These are phyloP conservation scores for Phortica magna DNA, from an alignment of 2,888 invertebrate genomes.

Conservation along the genomic window DNA sequence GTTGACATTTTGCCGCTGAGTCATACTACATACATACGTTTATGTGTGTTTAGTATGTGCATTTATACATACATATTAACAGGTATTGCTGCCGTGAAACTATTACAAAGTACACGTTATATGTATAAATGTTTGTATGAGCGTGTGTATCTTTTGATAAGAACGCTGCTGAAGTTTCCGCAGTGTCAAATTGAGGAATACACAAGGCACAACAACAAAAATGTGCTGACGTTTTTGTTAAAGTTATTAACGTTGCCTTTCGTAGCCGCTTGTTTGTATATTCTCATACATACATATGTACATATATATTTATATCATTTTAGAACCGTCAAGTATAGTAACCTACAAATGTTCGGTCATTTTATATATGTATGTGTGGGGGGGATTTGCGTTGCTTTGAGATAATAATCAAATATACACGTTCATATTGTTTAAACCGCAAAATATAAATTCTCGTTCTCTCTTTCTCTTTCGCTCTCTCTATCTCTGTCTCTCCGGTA, in stretches of 20 bases:
- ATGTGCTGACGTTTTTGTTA: constrained; percentile 6
- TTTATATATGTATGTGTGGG: too few relatives aligned
- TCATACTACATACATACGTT: too few relatives aligned
- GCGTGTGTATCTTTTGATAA: not conserved
- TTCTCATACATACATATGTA: not conserved
- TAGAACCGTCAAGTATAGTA: too few relatives aligned
- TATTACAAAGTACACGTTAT: not conserved
- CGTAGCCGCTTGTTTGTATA: not conserved
- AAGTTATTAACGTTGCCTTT: not conserved
- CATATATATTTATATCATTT: not conserved
- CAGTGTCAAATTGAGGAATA: not conserved
- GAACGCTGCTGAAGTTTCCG: not conserved
- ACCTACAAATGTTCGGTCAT: not conserved
- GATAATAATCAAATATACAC: too few relatives aligned
- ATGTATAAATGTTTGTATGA: not conserved
- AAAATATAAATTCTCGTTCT: not conserved
- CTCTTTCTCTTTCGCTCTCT: not conserved
- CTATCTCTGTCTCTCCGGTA: constrained; percentile 28
- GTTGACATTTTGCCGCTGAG: too few relatives aligned
- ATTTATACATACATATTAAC: too few relatives aligned
- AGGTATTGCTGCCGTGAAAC: too few relatives aligned
- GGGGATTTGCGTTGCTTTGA: too few relatives aligned
- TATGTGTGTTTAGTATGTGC: too few relatives aligned
- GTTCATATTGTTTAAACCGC: not conserved
- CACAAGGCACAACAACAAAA: not conserved